Conservation (phyloP, 2,113 vertebrate species). For the Macquaria australasica region DNA sequence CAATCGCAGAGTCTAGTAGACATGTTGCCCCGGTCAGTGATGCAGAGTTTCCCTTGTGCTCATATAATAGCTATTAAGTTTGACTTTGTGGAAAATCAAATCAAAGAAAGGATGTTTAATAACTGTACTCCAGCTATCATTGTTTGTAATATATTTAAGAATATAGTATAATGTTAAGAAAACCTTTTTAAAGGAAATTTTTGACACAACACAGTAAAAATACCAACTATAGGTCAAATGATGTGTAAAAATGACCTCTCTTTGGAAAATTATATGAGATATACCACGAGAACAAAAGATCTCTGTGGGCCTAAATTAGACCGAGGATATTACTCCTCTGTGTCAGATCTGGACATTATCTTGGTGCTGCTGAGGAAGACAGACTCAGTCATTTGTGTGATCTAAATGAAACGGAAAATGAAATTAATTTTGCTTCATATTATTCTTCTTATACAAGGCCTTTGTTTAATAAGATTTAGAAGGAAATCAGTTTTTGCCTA, state of each 20-base stretch:
- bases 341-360: conserved; percentile 40
- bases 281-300: conserved; percentile 14
- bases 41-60: neutral
- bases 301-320: conserved; percentile 1
- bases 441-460: conserved; percentile 35
- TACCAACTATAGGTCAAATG: neutral
- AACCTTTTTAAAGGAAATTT: neutral
- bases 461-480: conserved; percentile 63
- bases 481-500: conserved; percentile 28
- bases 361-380: conserved; percentile 20
- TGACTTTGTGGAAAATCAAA: neutral
- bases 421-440: conserved; percentile 45
- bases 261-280: neutral
- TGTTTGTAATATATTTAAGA: neutral
- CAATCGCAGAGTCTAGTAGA: neutral
- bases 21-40: neutral
- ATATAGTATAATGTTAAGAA: neutral
- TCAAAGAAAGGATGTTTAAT: neutral
- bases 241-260: neutral
- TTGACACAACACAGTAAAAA: neutral
- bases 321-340: conserved; percentile 25
- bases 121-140: neutral
- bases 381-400: conserved; percentile 41
- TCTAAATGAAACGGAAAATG: conserved; percentile 62
- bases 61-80: neutral